A percentile compares a stretch with the other conserved stretches of the same genome.
Conservation (phyloP, 1,140 invertebrate genomes). For the Dicyema japonicum region DNA sequence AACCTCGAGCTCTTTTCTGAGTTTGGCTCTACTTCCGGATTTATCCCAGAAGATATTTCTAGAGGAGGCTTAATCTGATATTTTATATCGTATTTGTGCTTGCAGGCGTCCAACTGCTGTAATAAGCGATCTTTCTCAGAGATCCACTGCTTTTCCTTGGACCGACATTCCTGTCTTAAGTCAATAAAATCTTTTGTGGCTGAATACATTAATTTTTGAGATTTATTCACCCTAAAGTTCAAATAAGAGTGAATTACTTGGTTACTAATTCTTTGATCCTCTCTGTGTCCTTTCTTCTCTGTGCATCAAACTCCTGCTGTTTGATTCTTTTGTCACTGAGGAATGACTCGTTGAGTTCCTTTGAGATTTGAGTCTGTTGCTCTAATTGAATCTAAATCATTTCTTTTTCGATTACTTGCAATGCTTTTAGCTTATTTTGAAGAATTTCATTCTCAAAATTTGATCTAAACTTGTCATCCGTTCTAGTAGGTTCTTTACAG, state of each 20-base stretch:
- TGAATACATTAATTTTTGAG: slow-evolving; percentile 18
- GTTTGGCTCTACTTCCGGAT: neutral
- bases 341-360: slow-evolving; percentile 14
- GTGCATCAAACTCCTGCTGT: slow-evolving; percentile 14
- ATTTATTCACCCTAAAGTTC: slow-evolving; percentile 10
- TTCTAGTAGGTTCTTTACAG: too few species aligned
- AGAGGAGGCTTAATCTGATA: neutral
- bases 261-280: slow-evolving; percentile 16
- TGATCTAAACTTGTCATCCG: neutral
- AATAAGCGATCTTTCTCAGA: slow-evolving; percentile 16
- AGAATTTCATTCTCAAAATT: neutral
- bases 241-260: slow-evolving; percentile 9
- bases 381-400: slow-evolving; percentile 15
- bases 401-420: slow-evolving; percentile 11
- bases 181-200: slow-evolving; percentile 18
- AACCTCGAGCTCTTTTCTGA: slow-evolving; percentile 8
- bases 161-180: slow-evolving; percentile 11
- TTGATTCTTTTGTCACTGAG: slow-evolving; percentile 14
- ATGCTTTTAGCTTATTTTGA: slow-evolving; percentile 5
- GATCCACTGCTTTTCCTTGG: slow-evolving; percentile 17
- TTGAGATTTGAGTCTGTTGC: slow-evolving; percentile 14
- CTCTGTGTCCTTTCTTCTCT: slow-evolving; percentile 13
- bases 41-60: neutral
- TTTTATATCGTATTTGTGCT: neutral
- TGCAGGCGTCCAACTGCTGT: slow-evolving; percentile 5